Conservation (phyloP, 2,113 vertebrate species). For the Hippolais icterina region DNA sequence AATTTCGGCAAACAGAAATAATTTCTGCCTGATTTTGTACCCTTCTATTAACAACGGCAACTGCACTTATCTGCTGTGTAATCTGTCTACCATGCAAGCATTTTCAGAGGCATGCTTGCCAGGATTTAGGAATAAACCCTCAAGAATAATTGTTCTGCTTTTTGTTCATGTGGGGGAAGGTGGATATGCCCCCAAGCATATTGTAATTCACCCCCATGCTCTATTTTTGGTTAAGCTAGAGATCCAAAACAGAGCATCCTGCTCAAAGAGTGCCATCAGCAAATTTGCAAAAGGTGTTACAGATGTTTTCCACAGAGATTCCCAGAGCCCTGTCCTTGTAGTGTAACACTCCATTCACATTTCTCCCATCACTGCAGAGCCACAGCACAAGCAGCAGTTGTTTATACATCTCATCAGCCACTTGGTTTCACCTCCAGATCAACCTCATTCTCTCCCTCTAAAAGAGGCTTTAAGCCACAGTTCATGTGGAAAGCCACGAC, state of each 20-base stretch:
- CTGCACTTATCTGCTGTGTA: background rate
- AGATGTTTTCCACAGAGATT: background rate
- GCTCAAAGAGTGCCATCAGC: background rate
- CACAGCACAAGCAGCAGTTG: background rate
- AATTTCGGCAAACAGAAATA: background rate
- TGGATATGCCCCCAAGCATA: fast-evolving
- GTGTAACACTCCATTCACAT: background rate
- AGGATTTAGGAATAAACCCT: background rate
- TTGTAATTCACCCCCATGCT: background rate
- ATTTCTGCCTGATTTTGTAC: background rate
- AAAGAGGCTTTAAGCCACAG: background rate
- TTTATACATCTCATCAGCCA: background rate
- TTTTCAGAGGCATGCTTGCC: background rate
- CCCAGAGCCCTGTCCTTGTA: background rate
- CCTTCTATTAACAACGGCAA: background rate
- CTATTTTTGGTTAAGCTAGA: background rate
- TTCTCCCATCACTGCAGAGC: background rate
- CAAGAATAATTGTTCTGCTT: background rate
- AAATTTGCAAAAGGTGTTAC: background rate
- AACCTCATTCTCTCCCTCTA: background rate
- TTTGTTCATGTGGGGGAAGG: background rate
- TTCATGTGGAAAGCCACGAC: fast-evolving
- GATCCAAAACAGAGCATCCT: background rate
- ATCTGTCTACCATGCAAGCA: background rate
- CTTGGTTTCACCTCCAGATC: background rate